phyloP scores from a whole-genome alignment of 2,797 vertebrate species.

The Sphaeramia orbicularis region DNA sequence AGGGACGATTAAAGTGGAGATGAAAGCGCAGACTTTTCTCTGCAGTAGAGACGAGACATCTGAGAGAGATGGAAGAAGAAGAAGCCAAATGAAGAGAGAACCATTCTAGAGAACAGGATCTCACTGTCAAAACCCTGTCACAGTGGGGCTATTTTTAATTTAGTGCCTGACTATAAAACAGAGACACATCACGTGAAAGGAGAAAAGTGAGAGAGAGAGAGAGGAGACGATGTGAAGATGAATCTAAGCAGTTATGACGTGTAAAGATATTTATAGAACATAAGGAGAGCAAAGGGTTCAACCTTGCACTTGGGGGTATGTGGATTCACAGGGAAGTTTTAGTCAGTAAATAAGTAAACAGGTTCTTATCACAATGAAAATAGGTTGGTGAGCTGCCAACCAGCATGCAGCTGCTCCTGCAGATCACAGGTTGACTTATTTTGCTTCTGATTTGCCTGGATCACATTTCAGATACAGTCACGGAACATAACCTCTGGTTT shows the following conservation, averaged over 20 bases:
- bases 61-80: conserved; percentile 39
- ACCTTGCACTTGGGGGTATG: conserved; percentile 2
- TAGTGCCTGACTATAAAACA: conserved; percentile 40
- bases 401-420: background rate
- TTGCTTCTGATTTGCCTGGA: conserved; percentile 11
- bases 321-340: conserved; percentile 23
- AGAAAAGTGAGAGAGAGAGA: conserved; percentile 36
- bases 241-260: conserved; percentile 44
- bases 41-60: conserved; percentile 62
- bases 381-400: background rate
- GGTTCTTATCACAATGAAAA: conserved; percentile 22
- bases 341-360: conserved; percentile 47
- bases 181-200: conserved; percentile 27
- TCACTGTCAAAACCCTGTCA: conserved; percentile 38
- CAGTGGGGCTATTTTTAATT: conserved; percentile 68
- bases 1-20: conserved; percentile 65
- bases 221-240: conserved; percentile 37
- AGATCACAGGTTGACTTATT: background rate
- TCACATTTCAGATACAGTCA: background rate
- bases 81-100: conserved; percentile 33
- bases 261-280: conserved; percentile 61
- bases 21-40: conserved; percentile 66
- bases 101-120: conserved; percentile 24
- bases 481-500: background rate
- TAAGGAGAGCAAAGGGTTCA: conserved; percentile 27